phyloP scores from a whole-genome alignment of 2,797 vertebrate genomes.

The Anolis apletophallus region DNA sequence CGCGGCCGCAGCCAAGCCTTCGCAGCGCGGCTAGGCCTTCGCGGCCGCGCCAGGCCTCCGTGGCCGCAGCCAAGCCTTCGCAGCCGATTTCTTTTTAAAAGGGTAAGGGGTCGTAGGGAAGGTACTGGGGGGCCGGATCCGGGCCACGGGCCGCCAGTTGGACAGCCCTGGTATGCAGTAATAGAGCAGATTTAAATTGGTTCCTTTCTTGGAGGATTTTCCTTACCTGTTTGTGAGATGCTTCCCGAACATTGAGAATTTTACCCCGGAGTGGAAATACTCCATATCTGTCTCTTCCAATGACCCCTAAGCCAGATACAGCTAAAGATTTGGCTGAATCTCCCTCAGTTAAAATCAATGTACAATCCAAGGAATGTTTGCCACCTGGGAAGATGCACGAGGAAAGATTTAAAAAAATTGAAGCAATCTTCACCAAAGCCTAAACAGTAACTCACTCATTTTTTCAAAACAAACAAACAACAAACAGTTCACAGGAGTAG shows the following conservation, averaged over 20 bases:
- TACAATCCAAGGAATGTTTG: constrained; percentile 96
- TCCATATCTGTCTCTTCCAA: constrained; percentile 89
- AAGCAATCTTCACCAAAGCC: background rate
- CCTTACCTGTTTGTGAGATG: constrained; percentile 89
- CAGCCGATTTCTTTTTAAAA: too few species aligned
- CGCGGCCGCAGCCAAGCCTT: too few species aligned
- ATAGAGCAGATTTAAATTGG: background rate
- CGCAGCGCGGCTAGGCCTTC: too few species aligned
- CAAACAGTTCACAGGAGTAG: background rate
- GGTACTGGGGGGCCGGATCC: too few species aligned
- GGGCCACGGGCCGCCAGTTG: too few species aligned
- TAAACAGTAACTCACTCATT: background rate
- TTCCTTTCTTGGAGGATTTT: background rate
- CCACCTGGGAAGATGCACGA: constrained; percentile 82
- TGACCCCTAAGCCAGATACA: constrained; percentile 89
- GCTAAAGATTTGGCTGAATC: constrained; percentile 92
- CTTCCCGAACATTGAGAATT: constrained; percentile 92
- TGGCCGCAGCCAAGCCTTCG: too few species aligned
- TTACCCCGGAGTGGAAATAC: constrained; percentile 92
- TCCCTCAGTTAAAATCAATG: constrained; percentile 90
- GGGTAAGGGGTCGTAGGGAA: too few species aligned
- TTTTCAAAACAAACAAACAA: background rate
- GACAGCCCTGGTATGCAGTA: background rate
- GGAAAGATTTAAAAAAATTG: constrained; percentile 9
- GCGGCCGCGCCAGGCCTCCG: too few species aligned